Percentiles rank a stretch among this genome's conserved stretches.
phyloP scores from a whole-genome alignment of 2,797 vertebrate genomes.

The Momotus momota region DNA sequence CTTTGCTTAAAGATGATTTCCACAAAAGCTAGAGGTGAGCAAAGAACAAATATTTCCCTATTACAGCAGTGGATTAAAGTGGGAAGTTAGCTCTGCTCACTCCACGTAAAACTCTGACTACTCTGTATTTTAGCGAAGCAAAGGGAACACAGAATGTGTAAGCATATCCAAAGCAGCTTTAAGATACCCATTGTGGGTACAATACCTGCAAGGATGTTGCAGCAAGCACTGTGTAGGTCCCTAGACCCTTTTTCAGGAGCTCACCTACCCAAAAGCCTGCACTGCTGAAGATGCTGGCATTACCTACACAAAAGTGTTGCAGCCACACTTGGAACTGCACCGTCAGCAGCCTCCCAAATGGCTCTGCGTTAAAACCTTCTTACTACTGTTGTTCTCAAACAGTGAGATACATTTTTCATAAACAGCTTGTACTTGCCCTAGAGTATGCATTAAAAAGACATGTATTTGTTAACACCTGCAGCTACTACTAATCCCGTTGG shows the following conservation, averaged over 20 bases:
- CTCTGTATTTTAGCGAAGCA: neutral
- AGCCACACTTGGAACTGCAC: neutral
- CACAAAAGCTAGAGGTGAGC: neutral
- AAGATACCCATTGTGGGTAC: neutral
- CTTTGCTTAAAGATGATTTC: neutral
- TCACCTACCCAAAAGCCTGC: neutral
- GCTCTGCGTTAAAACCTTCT: neutral
- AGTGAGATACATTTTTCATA: neutral
- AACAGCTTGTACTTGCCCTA: neutral
- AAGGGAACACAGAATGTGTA: neutral
- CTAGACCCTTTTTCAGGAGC: neutral
- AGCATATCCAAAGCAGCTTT: neutral
- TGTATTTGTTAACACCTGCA: conserved; percentile 39
- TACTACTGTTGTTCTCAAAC: neutral
- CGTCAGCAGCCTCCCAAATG: neutral
- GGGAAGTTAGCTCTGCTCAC: neutral
- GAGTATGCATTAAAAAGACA: neutral
- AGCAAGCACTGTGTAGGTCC: neutral
- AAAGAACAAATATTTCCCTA: neutral
- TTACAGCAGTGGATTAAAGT: neutral
- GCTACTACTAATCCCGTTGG: conserved; percentile 3
- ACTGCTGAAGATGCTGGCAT: neutral
- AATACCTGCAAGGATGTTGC: neutral
- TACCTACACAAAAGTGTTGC: neutral
- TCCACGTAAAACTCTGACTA: neutral